Conservation (phyloP, 92 coral and sea anemone genomes). For the Heteractis magnifica region DNA sequence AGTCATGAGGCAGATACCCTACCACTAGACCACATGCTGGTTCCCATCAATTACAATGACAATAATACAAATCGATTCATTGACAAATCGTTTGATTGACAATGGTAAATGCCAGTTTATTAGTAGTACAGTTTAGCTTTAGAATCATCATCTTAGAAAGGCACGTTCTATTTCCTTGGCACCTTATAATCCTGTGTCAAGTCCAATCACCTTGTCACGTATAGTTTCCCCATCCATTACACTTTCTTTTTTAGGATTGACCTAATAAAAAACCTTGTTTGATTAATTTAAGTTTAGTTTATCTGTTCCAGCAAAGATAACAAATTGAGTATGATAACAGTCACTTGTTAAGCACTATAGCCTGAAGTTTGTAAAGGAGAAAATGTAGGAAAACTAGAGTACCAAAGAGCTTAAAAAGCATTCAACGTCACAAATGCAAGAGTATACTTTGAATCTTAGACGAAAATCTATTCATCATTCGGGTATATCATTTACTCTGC, state of each 20-base stretch:
- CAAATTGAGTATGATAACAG: not conserved
- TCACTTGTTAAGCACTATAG: not conserved
- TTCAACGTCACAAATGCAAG: not conserved
- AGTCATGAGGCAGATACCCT: too few species aligned
- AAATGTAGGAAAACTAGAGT: slow-evolving; percentile 5
- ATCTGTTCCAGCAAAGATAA: too few species aligned
- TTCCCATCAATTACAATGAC: too few species aligned
- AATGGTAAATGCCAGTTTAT: slow-evolving; percentile 6
- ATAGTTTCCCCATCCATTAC: not conserved
- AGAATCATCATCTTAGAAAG: not conserved
- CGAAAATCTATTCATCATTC: not conserved
- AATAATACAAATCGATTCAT: not conserved
- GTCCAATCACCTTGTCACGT: too few species aligned
- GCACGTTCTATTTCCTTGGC: not conserved
- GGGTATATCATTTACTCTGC: not conserved
- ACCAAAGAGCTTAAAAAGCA: not conserved
- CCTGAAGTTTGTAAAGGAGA: not conserved
- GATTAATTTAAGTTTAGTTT: not conserved
- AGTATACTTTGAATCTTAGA: not conserved
- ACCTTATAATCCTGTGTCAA: not conserved
- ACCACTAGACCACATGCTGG: too few species aligned
- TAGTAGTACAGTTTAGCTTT: slow-evolving; percentile 3
- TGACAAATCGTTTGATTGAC: not conserved
- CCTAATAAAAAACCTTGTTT: not conserved
- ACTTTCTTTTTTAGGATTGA: not conserved